phyloP scores from a whole-genome alignment of 2,888 invertebrate genomes.

The Epinotia demarniana region DNA sequence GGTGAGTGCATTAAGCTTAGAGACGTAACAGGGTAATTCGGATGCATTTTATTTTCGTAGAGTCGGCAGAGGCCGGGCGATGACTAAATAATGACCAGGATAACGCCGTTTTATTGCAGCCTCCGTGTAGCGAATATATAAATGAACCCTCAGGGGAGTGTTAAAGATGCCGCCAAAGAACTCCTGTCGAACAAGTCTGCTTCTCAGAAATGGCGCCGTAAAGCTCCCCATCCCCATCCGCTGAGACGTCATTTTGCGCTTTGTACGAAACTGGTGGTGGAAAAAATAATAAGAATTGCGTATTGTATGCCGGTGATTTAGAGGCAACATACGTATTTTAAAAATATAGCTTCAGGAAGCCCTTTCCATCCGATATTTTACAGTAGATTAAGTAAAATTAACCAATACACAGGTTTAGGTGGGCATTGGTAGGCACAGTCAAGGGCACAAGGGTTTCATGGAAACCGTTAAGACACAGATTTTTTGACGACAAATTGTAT shows the following conservation, averaged over 20 bases:
- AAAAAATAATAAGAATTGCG: conserved; percentile 65
- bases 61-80: conserved; percentile 71
- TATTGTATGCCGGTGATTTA: conserved; percentile 50
- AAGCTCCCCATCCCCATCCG: conserved; percentile 78
- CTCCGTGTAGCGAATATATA: conserved; percentile 84
- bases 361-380: not conserved
- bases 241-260: conserved; percentile 76
- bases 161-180: conserved; percentile 82
- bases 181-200: conserved; percentile 80
- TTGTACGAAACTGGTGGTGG: conserved; percentile 67
- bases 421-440: not conserved
- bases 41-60: conserved; percentile 77
- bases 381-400: not conserved
- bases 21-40: conserved; percentile 61
- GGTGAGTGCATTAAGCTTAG: conserved; percentile 36
- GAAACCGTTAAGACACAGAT: not conserved
- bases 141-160: conserved; percentile 83
- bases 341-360: not conserved
- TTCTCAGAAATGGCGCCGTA: conserved; percentile 79
- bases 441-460: not conserved
- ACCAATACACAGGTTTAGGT: not conserved
- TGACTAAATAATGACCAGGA: conserved; percentile 84
- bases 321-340: not conserved
- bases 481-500: too few relatives aligned
- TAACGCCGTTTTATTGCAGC: conserved; percentile 83